Percentiles rank a stretch among this genome's conserved stretches.
phyloP scores from a whole-genome alignment of 2,113 vertebrate genomes.

The Phalacrocorax aristotelis region DNA sequence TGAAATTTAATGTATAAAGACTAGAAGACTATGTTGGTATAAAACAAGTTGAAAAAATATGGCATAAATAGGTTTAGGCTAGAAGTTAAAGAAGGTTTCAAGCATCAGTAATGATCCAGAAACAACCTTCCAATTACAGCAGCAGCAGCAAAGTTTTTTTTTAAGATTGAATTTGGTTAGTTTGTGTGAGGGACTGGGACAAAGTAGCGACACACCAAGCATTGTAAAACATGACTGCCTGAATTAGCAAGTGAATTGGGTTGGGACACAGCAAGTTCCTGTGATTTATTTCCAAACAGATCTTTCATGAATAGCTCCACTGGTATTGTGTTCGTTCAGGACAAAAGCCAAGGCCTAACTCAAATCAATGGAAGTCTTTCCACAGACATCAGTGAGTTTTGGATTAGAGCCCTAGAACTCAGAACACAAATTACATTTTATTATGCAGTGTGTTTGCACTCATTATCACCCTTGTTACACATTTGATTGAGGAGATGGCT shows the following conservation, averaged over 20 bases:
- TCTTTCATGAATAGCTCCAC: neutral
- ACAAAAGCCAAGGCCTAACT: slow-evolving; percentile 45
- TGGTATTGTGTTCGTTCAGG: slow-evolving; percentile 37
- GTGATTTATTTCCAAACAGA: slow-evolving; percentile 47
- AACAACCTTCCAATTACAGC: neutral
- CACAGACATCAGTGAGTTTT: neutral
- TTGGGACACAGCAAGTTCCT: neutral
- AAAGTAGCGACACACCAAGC: neutral
- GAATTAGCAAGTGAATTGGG: slow-evolving; percentile 30
- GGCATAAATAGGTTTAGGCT: neutral
- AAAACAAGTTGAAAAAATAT: neutral
- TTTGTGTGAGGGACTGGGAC: neutral
- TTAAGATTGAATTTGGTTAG: neutral
- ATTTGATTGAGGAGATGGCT: slow-evolving; percentile 16
- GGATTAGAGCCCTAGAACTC: slow-evolving; percentile 33
- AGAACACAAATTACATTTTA: slow-evolving; percentile 12
- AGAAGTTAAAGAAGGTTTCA: neutral
- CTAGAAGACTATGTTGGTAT: neutral
- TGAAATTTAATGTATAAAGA: neutral
- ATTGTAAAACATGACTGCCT: neutral
- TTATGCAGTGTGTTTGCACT: slow-evolving; percentile 19
- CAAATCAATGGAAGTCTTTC: slow-evolving; percentile 34
- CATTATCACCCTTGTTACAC: slow-evolving; percentile 31
- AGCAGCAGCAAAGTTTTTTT: neutral
- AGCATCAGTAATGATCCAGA: neutral